A percentile compares a stretch with the other conserved stretches of the same genome.
Evolutionary conservation across 2,888 invertebrate genomes (phyloP).

Genomic region (Acronicta psi): DNA sequence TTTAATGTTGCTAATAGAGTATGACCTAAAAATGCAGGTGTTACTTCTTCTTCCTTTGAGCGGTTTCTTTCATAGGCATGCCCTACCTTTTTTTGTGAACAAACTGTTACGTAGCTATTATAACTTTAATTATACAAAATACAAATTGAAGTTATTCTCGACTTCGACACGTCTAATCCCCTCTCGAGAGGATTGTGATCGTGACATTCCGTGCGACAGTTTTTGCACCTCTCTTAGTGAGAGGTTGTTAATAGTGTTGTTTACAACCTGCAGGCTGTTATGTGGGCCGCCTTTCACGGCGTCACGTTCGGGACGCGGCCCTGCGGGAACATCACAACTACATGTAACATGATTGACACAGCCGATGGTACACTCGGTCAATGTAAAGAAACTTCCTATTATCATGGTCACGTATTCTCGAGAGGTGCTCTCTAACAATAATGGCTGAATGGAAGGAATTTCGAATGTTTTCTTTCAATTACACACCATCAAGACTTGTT

Average conservation of each 20-base stretch:
- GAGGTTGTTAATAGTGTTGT: slow-evolving; percentile 81
- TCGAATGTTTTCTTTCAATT: slow-evolving; percentile 81
- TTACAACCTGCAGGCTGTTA: slow-evolving; percentile 84
- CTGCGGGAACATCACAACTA: slow-evolving; percentile 69
- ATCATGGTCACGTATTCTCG: slow-evolving; percentile 83
- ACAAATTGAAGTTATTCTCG: not conserved
- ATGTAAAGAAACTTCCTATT: slow-evolving; percentile 71
- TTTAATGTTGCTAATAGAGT: not conserved
- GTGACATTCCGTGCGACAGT: slow-evolving; percentile 72
- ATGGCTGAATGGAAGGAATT: slow-evolving; percentile 73
- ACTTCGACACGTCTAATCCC: slow-evolving; percentile 22
- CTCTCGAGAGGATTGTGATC: slow-evolving; percentile 56
- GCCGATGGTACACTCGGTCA: slow-evolving; percentile 64
- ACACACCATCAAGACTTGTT: slow-evolving; percentile 68
- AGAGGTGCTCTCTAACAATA: slow-evolving; percentile 80
- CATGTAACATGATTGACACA: slow-evolving; percentile 77
- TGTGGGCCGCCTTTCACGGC: slow-evolving; percentile 75
- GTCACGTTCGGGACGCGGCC: slow-evolving; percentile 77
- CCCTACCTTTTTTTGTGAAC: not conserved
- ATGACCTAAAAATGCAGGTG: not conserved
- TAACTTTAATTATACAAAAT: not conserved
- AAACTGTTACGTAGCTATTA: not conserved
- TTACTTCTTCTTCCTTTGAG: not conserved
- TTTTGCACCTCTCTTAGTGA: slow-evolving; percentile 75
- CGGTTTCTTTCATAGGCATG: not conserved